phyloP scores from a whole-genome alignment of 2,888 invertebrate genomes.

The Metacarcinus magister region DNA sequence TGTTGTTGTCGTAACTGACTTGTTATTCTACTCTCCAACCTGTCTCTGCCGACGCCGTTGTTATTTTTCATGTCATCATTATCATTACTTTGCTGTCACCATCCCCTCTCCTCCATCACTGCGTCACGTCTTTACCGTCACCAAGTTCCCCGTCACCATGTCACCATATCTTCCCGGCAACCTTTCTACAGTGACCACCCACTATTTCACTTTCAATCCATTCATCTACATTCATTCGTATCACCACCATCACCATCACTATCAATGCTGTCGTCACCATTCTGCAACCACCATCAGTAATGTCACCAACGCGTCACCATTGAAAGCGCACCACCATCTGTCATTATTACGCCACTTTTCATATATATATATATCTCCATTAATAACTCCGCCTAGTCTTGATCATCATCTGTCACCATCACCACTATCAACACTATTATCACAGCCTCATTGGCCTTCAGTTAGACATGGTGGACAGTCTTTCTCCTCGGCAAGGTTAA shows the following conservation, averaged over 20 bases:
- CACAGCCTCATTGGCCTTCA: too few species aligned
- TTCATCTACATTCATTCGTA: not conserved
- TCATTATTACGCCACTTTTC: not conserved
- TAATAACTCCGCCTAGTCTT: not conserved
- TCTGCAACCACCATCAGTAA: not conserved
- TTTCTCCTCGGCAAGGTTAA: not conserved
- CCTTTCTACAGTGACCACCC: too few species aligned
- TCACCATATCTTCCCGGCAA: too few species aligned
- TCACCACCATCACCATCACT: not conserved
- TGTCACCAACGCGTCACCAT: not conserved
- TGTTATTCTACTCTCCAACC: not conserved
- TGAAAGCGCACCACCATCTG: not conserved
- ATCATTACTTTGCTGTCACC: not conserved
- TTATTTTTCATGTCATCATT: not conserved
- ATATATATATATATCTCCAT: not conserved
- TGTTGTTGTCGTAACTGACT: not conserved
- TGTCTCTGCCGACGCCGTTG: not conserved
- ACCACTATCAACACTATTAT: not conserved
- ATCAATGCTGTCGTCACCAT: not conserved
- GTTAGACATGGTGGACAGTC: not conserved
- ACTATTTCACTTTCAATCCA: not conserved
- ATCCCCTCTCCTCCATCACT: not conserved
- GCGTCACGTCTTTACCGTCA: not conserved
- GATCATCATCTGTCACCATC: not conserved
- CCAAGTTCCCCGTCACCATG: not conserved